Conservation (phyloP, 2,113 vertebrate genomes). For the Saccopteryx leptura region DNA sequence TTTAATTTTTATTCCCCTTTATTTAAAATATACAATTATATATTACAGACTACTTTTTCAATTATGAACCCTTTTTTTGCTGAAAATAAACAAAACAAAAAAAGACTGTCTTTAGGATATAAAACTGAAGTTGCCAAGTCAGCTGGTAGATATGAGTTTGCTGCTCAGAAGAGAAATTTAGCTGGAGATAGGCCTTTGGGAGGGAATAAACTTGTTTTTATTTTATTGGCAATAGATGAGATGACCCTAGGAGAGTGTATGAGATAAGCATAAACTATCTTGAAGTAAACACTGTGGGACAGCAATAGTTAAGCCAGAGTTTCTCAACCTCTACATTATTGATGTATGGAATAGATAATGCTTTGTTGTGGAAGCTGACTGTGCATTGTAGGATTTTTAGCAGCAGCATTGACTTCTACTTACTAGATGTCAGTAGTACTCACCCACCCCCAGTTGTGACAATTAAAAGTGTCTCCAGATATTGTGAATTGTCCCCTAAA, state of each 20-base stretch:
- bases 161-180: constrained; percentile 33
- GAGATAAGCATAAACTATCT: neutral
- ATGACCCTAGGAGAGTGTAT: neutral
- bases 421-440: neutral
- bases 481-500: neutral
- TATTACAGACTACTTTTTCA: neutral
- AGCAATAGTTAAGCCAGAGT: neutral
- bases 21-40: neutral
- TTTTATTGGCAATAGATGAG: neutral
- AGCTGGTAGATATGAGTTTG: neutral
- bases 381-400: neutral
- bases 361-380: too few relatives aligned
- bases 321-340: neutral
- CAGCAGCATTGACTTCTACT: neutral
- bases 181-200: neutral
- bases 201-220: neutral
- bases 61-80: neutral
- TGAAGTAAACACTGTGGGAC: neutral
- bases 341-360: neutral
- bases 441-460: neutral
- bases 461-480: neutral
- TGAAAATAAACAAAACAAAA: neutral
- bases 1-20: neutral
- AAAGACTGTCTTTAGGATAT: neutral
- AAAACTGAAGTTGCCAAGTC: neutral